phyloP scores from a whole-genome alignment of 1,140 invertebrate genomes.

The Drosophila virilis region DNA sequence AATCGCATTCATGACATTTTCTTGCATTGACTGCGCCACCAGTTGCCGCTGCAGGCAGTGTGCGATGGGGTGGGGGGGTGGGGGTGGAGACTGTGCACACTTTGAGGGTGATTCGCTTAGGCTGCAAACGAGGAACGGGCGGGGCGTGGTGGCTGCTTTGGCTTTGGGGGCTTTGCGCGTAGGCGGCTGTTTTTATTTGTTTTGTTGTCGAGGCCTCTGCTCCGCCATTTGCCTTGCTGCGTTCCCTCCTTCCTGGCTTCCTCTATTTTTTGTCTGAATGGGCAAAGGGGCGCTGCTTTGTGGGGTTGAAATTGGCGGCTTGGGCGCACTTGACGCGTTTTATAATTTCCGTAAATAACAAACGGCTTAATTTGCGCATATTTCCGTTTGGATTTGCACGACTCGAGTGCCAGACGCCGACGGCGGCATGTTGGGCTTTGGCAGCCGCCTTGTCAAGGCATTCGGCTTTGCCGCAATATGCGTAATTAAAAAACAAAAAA shows the following conservation, averaged over 20 bases:
- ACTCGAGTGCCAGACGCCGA: slow-evolving; percentile 59
- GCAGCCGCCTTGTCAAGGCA: not conserved
- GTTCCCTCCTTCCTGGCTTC: too few species aligned
- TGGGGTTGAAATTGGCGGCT: slow-evolving; percentile 51
- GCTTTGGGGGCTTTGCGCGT: not conserved
- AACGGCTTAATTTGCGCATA: slow-evolving; percentile 82
- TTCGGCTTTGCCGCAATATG: slow-evolving; percentile 32
- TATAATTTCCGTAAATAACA: slow-evolving; percentile 81
- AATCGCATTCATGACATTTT: slow-evolving; percentile 80
- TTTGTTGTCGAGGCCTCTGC: slow-evolving; percentile 22
- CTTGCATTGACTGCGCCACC: slow-evolving; percentile 65
- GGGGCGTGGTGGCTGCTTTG: too few species aligned
- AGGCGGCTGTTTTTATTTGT: slow-evolving; percentile 56
- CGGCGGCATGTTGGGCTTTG: not conserved
- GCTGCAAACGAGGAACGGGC: too few species aligned
- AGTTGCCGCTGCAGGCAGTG: not conserved
- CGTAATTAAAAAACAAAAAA: slow-evolving; percentile 31
- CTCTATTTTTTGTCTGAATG: too few species aligned
- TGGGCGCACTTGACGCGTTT: slow-evolving; percentile 80
- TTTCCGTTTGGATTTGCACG: slow-evolving; percentile 81
- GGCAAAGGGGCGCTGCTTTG: not conserved
- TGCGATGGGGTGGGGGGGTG: too few species aligned
- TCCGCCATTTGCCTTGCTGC: slow-evolving; percentile 56
- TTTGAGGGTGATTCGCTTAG: too few species aligned
- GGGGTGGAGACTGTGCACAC: too few species aligned